Conservation (phyloP, 2,888 invertebrate genomes). For the Watsonalla binaria region DNA sequence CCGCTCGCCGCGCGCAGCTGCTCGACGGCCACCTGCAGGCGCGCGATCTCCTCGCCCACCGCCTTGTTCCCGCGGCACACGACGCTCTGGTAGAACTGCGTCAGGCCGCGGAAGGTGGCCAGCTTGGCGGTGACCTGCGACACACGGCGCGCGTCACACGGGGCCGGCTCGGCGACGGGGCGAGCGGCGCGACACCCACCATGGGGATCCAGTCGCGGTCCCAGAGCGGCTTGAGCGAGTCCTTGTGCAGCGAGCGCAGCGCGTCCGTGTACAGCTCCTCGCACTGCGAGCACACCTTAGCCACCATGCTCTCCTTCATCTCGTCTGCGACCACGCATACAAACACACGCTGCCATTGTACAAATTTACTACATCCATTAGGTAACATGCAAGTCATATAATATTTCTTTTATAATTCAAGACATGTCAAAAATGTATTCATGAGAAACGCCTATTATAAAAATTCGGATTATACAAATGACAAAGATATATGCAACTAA, state of each 20-base stretch:
- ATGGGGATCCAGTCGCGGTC: constrained; percentile 91
- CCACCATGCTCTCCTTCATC: constrained; percentile 96
- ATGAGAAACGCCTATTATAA: too few species aligned
- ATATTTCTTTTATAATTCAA: too few species aligned
- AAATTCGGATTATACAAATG: too few species aligned
- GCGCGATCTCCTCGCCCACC: constrained; percentile 94
- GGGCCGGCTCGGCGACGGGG: neutral
- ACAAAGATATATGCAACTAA: too few species aligned
- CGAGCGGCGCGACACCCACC: constrained; percentile 62
- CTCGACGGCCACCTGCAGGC: constrained; percentile 88
- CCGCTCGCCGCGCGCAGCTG: constrained; percentile 82
- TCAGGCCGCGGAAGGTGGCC: constrained; percentile 91
- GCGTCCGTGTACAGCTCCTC: constrained; percentile 97
- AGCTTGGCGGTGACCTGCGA: constrained; percentile 89
- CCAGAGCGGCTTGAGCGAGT: constrained; percentile 89
- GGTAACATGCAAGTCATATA: too few species aligned
- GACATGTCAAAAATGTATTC: too few species aligned
- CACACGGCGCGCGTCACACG: neutral
- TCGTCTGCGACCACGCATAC: constrained; percentile 80
- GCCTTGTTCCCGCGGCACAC: constrained; percentile 87
- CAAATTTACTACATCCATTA: too few species aligned
- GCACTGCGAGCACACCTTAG: constrained; percentile 94
- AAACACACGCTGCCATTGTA: neutral
- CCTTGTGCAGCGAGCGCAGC: constrained; percentile 90
- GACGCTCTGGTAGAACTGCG: constrained; percentile 92